Evolutionary conservation across 1,140 invertebrate genomes (phyloP), one percentile per base, ranked within the genome.

Genomic region (Meloidogyne exigua): DNA sequence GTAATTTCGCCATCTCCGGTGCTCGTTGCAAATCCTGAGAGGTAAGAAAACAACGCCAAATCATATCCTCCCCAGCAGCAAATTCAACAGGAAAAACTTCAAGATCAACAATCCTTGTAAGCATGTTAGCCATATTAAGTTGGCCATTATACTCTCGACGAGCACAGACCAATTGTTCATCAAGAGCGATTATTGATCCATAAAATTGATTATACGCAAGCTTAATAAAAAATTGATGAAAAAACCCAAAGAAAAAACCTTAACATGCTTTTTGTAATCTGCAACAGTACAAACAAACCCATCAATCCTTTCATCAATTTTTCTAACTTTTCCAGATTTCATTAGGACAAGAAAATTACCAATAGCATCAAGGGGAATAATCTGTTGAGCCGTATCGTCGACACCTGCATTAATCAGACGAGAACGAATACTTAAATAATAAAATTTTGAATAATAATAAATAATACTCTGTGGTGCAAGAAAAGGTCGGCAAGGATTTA

Each of bases 101-200:
- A 13, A 39, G 4, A 28, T 26, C 36, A 25, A 69, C 66, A 2
- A 65, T 21, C 21, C 21, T 25, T 21, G 28, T 39, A 73, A 74
- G 66, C 32, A 72, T 39, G n/a, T 23, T 74, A 32, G 36, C 71
- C 18, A 76, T 23, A 75, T n/a, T 23, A 28, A 26, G 76, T n/a
- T 26, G 28, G 7, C 75, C 67, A 23, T 76, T 76, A 32, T 72
- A 62, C 9, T 76, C 75, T 5, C 73, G 79, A 68, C 73, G 70
- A 76, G 75, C 36, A 18, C 44, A 73, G 4, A 80, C 26, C 2
- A 32, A 67, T 49, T 23, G 62, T 68, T 69, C 73, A 42, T 75
- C 72, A 13, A 42, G 23, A 15, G 36, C 49, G 13, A 75, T 65
- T 12, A 39, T 36, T 28, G 26, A 77, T 63, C 71, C 63, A 70